Percentiles rank a stretch among this genome's conserved stretches.
Conservation (phyloP, 2,113 vertebrate genomes). For the Geothlypis trichas region DNA sequence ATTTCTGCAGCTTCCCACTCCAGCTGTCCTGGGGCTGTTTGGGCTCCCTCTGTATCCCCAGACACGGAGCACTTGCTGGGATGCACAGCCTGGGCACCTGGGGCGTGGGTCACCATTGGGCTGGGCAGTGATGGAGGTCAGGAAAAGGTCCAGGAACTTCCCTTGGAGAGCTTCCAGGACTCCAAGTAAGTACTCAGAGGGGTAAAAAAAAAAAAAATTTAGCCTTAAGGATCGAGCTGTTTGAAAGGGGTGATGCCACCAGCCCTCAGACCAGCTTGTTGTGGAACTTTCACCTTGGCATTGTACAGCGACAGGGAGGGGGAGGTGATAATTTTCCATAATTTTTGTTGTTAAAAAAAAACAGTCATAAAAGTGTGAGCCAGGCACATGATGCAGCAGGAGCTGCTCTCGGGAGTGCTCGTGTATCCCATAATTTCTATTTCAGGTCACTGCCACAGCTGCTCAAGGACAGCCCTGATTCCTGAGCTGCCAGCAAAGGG, state of each 20-base stretch:
- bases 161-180: background rate
- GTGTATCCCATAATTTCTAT: conserved; percentile 42
- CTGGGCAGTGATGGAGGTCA: too few species aligned
- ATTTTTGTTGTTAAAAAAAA: conserved; percentile 21
- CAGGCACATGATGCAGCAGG: conserved; percentile 38
- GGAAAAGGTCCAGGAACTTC: background rate
- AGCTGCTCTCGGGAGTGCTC: conserved; percentile 7
- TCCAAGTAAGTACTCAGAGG: background rate
- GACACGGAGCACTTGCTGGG: accelerated
- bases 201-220: background rate
- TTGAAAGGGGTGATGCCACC: background rate
- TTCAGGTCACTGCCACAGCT: conserved; percentile 51
- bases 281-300: conserved; percentile 6
- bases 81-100: background rate
- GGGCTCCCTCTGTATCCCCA: background rate
- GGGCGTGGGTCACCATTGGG: accelerated
- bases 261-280: background rate
- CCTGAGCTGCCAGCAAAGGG: background rate
- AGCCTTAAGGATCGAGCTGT: background rate
- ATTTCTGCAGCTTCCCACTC: background rate
- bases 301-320: background rate
- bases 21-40: background rate
- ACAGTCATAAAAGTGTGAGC: background rate
- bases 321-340: background rate
- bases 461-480: conserved; percentile 42